These are phyloP conservation scores for Arrhamphus sclerolepis DNA, from an alignment of 2,797 vertebrate species.

Conservation along the genomic window DNA sequence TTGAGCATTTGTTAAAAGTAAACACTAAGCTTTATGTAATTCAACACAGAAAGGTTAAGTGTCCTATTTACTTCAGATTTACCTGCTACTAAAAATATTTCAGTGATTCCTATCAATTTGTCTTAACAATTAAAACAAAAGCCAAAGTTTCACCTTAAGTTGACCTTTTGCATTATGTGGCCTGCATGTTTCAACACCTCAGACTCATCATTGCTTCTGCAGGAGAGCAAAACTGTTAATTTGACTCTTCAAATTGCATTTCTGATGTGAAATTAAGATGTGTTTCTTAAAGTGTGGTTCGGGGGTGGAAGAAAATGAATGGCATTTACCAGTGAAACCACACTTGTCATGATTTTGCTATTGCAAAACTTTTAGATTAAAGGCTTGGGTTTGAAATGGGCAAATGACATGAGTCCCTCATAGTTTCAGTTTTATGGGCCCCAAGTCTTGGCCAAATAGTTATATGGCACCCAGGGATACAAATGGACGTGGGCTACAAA, in stretches of 20 bases:
- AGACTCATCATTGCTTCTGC: constrained; percentile 35
- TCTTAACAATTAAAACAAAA: not conserved
- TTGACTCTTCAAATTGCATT: not conserved
- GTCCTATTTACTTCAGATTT: not conserved
- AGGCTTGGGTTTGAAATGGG: too few relatives aligned
- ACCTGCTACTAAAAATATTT: not conserved
- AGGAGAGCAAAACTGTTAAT: not conserved
- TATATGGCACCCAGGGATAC: too few relatives aligned
- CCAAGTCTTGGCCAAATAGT: too few relatives aligned
- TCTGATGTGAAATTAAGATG: not conserved
- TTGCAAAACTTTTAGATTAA: too few relatives aligned
- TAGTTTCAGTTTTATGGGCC: too few relatives aligned
- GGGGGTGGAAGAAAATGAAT: not conserved
- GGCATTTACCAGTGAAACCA: too few relatives aligned
- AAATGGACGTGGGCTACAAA: too few relatives aligned
- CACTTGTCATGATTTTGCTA: too few relatives aligned
- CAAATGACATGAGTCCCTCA: too few relatives aligned
- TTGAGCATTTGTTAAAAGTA: too few relatives aligned
- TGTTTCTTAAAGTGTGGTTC: not conserved
- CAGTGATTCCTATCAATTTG: not conserved
- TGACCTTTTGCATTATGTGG: not conserved
- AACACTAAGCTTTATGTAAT: too few relatives aligned
- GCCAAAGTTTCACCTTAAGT: not conserved
- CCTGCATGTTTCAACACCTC: constrained; percentile 13
- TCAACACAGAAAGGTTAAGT: not conserved